Conservation (phyloP, 1,140 invertebrate species). For the Leucophenga varia region DNA sequence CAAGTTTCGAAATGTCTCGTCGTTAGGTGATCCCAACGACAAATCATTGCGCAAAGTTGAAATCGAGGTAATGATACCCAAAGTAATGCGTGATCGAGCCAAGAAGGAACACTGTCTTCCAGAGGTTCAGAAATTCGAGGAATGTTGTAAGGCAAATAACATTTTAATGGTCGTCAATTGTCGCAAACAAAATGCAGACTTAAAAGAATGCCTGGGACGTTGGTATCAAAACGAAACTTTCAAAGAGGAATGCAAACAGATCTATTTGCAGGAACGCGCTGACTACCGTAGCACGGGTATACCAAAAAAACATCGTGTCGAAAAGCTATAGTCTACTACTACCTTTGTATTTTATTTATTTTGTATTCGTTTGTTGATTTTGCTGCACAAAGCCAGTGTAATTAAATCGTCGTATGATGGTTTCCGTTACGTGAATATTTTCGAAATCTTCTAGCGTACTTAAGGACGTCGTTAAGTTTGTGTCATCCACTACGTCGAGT, state of each 20-base stretch:
- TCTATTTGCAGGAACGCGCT: constrained; percentile 79
- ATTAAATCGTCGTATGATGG: constrained; percentile 44
- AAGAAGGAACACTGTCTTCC: constrained; percentile 72
- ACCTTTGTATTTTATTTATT: constrained; percentile 33
- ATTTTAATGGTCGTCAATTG: constrained; percentile 74
- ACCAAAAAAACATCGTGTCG: constrained; percentile 60
- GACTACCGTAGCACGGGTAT: constrained; percentile 80
- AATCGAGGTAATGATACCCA: constrained; percentile 79
- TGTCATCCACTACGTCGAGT: constrained; percentile 22
- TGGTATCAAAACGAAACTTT: constrained; percentile 82
- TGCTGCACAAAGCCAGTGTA: constrained; percentile 39
- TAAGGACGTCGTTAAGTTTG: constrained; percentile 4
- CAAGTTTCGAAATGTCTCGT: background rate
- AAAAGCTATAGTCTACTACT: constrained; percentile 32
- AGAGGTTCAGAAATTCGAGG: constrained; percentile 72
- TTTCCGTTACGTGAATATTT: constrained; percentile 35
- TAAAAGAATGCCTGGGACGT: constrained; percentile 69
- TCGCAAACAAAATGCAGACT: constrained; percentile 65
- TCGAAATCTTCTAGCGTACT: constrained; percentile 19
- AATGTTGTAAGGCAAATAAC: constrained; percentile 73
- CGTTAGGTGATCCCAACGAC: constrained; percentile 84
- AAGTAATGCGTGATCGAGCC: constrained; percentile 79
- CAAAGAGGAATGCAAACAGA: constrained; percentile 68
- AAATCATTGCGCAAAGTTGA: constrained; percentile 79
- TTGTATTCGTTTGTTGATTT: too few relatives aligned